Conservation (phyloP, 23 tunicate genomes). For the Clavelina lepadiformis region DNA sequence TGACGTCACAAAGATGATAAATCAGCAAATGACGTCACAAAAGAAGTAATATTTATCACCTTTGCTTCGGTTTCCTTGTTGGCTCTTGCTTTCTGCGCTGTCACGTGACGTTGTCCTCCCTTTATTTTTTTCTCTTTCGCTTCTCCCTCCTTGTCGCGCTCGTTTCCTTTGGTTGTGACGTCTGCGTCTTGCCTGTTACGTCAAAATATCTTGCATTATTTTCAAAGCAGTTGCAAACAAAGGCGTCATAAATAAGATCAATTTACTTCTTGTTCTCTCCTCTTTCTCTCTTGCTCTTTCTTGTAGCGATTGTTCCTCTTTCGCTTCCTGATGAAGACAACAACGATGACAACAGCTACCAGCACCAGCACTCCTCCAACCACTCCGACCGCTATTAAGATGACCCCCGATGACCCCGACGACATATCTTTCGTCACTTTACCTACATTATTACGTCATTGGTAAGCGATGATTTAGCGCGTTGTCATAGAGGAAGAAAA, state of each 20-base stretch:
- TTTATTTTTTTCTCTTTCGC: neutral
- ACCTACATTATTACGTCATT: neutral
- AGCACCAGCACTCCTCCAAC: conserved; percentile 30
- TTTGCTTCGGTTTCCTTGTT: no score
- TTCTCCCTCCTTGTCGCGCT: neutral
- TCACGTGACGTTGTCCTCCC: neutral
- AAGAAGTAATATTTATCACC: no score
- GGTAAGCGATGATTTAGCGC: neutral
- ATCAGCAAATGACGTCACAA: no score
- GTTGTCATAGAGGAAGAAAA: neutral
- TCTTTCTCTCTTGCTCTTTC: conserved; percentile 31
- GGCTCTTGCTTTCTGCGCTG: neutral
- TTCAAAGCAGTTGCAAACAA: no score
- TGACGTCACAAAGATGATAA: no score
- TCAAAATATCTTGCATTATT: no score
- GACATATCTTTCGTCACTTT: neutral
- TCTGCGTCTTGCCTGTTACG: neutral
- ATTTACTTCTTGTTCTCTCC: conserved; percentile 23
- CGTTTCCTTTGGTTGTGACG: neutral
- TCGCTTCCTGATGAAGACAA: conserved; percentile 17
- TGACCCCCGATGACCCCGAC: neutral
- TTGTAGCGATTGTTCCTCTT: conserved; percentile 29
- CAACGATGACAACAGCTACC: conserved; percentile 19
- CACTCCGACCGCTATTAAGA: conserved; percentile 7
- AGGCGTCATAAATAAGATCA: neutral